These are phyloP conservation scores for Peromyscus leucopus DNA, from an alignment of 2,113 vertebrate genomes.

Conservation along the genomic window DNA sequence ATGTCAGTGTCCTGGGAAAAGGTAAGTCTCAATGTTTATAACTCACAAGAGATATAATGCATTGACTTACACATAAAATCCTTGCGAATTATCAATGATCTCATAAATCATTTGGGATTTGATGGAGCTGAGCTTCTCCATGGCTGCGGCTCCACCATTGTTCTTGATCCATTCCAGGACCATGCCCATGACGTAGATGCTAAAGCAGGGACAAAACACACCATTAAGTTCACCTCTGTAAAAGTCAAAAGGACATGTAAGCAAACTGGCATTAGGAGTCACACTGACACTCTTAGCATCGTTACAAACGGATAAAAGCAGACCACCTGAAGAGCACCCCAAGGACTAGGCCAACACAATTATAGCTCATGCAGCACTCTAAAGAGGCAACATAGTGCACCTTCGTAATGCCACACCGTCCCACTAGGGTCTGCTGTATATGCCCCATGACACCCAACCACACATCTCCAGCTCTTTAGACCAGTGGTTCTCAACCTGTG, in stretches of 20 bases:
- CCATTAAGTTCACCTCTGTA: not conserved
- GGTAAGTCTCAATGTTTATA: not conserved
- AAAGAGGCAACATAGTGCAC: not conserved
- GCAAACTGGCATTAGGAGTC: not conserved
- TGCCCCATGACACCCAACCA: not conserved
- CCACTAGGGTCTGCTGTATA: not conserved
- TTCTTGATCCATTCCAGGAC: constrained; percentile 98
- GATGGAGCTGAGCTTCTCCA: constrained; percentile 92
- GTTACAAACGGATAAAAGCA: not conserved
- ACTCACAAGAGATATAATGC: constrained; percentile 51
- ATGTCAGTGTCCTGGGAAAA: not conserved
- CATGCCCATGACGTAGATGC: constrained; percentile 96
- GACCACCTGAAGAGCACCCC: not conserved
- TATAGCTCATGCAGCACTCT: not conserved
- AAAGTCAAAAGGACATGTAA: not conserved
- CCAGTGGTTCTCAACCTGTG: not conserved
- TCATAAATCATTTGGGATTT: constrained; percentile 95
- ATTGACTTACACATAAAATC: constrained; percentile 94
- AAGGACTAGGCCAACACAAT: not conserved
- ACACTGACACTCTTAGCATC: not conserved
- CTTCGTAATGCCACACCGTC: not conserved
- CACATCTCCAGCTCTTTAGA: not conserved
- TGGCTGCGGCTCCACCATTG: constrained; percentile 91
- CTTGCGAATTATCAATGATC: constrained; percentile 92
- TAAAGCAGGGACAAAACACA: constrained; percentile 79